These are phyloP conservation scores for Gasterosteus aculeatus DNA, from an alignment of 2,113 vertebrate genomes.

Conservation along the genomic window DNA sequence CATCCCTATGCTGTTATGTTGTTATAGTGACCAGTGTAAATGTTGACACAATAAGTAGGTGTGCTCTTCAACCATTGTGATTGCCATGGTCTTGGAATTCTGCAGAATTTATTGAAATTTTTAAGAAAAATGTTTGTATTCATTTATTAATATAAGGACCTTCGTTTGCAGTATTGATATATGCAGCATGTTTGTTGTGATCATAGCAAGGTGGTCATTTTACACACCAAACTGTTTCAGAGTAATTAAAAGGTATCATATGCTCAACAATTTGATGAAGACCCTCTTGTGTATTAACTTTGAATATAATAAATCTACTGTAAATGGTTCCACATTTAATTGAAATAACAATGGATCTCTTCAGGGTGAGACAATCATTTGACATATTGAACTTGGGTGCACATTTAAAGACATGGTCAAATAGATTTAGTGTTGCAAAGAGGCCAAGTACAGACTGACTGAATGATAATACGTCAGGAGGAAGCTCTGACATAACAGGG, in stretches of 20 bases:
- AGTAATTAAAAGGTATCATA: not conserved
- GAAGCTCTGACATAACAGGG: constrained; percentile 5
- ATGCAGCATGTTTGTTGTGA: not conserved
- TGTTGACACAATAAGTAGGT: not conserved
- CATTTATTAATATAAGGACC: too few species aligned
- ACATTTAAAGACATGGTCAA: not conserved
- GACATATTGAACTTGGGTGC: not conserved
- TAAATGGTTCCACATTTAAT: not conserved
- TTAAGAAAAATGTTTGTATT: not conserved
- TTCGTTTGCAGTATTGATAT: not conserved
- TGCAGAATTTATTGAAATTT: not conserved
- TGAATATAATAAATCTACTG: not conserved
- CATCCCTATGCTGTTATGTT: not conserved
- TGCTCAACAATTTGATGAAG: not conserved
- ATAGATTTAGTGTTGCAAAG: not conserved
- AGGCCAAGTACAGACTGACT: not conserved
- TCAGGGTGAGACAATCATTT: not conserved
- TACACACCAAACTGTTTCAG: not conserved
- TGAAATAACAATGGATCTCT: not conserved
- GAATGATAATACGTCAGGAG: not conserved
- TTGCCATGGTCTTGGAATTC: not conserved
- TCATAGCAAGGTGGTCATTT: not conserved
- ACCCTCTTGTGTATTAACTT: too few species aligned
- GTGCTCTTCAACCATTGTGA: not conserved
- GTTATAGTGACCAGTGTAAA: not conserved